phyloP scores from a whole-genome alignment of 2,888 invertebrate genomes.

The Spisula subtruncata region DNA sequence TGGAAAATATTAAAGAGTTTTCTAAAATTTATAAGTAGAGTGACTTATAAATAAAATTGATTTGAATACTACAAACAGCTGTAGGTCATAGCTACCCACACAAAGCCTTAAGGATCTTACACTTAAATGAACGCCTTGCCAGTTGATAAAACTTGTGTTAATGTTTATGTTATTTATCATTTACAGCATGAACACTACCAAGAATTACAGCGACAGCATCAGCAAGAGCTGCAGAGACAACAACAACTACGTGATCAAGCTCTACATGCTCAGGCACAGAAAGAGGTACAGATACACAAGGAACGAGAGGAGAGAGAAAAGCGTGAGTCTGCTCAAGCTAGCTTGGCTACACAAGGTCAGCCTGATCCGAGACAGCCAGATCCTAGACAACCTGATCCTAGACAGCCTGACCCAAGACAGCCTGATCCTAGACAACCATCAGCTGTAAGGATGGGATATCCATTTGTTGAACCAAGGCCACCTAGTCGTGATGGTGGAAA shows the following conservation, averaged over 20 bases:
- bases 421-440: conserved; percentile 58
- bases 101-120: too few species aligned
- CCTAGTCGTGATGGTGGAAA: conserved; percentile 67
- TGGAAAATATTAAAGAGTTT: too few species aligned
- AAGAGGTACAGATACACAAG: conserved; percentile 72
- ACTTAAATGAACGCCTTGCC: too few species aligned
- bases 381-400: not conserved
- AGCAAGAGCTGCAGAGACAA: conserved; percentile 64
- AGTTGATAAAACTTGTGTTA: too few species aligned
- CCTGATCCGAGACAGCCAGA: conserved; percentile 17
- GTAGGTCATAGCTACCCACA: too few species aligned
- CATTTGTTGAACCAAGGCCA: conserved; percentile 71
- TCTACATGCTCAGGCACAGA: conserved; percentile 69
- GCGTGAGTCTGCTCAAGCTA: conserved; percentile 56
- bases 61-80: too few species aligned
- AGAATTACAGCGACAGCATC: conserved; percentile 66
- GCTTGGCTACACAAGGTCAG: conserved; percentile 54
- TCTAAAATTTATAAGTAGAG: too few species aligned
- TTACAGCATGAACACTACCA: conserved; percentile 62
- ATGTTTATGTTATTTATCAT: not conserved
- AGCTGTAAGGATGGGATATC: conserved; percentile 65
- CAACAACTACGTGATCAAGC: conserved; percentile 64
- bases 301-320: conserved; percentile 66
- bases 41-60: too few species aligned
- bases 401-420: not conserved